These are phyloP conservation scores for Chromoteleia sp. DNA, from an alignment of 2,888 invertebrate species.

Conservation along the genomic window DNA sequence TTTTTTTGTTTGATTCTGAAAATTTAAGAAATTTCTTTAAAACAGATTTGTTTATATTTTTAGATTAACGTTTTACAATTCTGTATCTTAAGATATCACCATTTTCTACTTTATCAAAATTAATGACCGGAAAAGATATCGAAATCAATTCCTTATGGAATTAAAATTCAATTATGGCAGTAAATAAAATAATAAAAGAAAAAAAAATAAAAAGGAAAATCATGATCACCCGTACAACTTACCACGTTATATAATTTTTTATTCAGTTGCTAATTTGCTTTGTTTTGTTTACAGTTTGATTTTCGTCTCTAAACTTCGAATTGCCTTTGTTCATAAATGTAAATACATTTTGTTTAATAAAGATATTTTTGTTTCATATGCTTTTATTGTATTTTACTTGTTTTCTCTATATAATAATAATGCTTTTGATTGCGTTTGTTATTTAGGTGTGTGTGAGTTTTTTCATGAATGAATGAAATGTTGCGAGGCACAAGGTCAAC, in stretches of 20 bases:
- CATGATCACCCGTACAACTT: constrained; percentile 1
- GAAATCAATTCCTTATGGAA: no score
- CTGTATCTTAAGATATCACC: no score
- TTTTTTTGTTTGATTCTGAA: no score
- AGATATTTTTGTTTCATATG: constrained; percentile 2
- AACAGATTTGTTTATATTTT: no score
- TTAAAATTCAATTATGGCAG: no score
- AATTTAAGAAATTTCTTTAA: no score
- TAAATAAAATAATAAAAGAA: no score
- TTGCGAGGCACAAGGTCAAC: constrained; percentile 47
- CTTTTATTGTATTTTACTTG: constrained; percentile 16
- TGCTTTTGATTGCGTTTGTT: neutral
- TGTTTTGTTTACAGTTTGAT: constrained; percentile 2
- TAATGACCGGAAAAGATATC: no score
- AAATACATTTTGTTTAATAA: constrained; percentile 10
- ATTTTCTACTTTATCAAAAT: no score
- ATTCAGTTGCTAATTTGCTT: neutral
- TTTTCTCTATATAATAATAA: neutral
- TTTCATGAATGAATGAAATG: constrained; percentile 38
- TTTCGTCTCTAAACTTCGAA: neutral
- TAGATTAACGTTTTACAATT: no score
- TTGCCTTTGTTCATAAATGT: neutral
- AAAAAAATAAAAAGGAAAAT: neutral
- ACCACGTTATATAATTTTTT: neutral
- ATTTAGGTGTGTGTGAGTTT: constrained; percentile 1